These are phyloP conservation scores for Carollia perspicillata DNA, from an alignment of 2,113 vertebrate species.

Conservation along the genomic window DNA sequence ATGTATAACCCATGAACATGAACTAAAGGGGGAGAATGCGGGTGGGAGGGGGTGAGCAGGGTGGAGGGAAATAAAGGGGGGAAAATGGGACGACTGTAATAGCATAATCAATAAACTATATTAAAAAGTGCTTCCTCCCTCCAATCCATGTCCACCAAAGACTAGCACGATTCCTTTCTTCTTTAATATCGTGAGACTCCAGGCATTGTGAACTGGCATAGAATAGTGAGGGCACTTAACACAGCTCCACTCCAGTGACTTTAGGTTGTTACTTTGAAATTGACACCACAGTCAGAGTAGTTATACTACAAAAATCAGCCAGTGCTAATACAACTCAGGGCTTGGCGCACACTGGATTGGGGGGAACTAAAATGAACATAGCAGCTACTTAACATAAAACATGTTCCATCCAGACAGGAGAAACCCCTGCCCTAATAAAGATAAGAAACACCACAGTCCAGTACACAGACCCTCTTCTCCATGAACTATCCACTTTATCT, in stretches of 20 bases:
- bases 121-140: not conserved
- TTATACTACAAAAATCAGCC: not conserved
- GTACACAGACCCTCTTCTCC: not conserved
- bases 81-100: too few species aligned
- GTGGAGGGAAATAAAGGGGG: too few species aligned
- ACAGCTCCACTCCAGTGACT: not conserved
- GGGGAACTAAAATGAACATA: not conserved
- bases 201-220: not conserved
- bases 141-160: not conserved
- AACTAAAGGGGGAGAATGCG: too few species aligned
- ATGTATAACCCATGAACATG: too few species aligned
- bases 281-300: not conserved
- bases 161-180: not conserved
- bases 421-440: not conserved
- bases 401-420: not conserved
- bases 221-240: not conserved
- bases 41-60: too few species aligned
- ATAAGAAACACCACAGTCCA: not conserved
- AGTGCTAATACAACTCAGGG: not conserved
- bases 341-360: not conserved
- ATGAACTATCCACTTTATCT: not conserved
- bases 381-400: not conserved
- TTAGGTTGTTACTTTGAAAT: not conserved
- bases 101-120: too few species aligned
- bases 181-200: not conserved